These are phyloP conservation scores for Petroica traversi DNA, from an alignment of 2,113 vertebrate genomes.

Conservation along the genomic window DNA sequence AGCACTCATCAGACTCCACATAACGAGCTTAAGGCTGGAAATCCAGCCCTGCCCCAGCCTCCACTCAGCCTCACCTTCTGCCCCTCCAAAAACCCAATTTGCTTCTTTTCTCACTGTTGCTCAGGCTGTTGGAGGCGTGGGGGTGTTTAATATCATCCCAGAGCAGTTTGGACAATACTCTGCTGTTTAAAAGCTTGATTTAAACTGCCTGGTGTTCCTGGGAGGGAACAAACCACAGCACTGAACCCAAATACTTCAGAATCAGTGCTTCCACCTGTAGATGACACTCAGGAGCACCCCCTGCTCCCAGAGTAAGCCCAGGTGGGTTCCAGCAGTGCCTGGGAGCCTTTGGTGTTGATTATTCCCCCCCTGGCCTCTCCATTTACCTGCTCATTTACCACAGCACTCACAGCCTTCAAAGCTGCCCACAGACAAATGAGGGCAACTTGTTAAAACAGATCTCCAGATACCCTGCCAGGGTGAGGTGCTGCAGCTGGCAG, in stretches of 20 bases:
- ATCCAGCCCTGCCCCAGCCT: background rate
- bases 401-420: background rate
- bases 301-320: background rate
- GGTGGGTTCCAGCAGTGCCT: background rate
- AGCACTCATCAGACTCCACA: background rate
- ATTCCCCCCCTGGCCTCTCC: background rate
- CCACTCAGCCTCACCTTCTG: background rate
- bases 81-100: background rate
- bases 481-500: background rate
- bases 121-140: background rate
- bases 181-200: background rate
- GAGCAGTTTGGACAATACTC: background rate
- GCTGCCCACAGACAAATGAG: background rate
- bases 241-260: background rate
- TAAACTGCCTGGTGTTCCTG: background rate
- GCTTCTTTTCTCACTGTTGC: background rate
- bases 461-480: background rate
- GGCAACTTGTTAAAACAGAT: background rate
- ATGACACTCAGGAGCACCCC: background rate
- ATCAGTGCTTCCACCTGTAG: background rate
- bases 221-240: background rate
- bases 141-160: background rate
- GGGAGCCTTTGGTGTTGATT: background rate
- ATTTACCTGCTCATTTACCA: accelerated
- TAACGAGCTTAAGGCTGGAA: background rate